phyloP scores from a whole-genome alignment of 2,113 vertebrate genomes.

The Pantherophis guttatus region DNA sequence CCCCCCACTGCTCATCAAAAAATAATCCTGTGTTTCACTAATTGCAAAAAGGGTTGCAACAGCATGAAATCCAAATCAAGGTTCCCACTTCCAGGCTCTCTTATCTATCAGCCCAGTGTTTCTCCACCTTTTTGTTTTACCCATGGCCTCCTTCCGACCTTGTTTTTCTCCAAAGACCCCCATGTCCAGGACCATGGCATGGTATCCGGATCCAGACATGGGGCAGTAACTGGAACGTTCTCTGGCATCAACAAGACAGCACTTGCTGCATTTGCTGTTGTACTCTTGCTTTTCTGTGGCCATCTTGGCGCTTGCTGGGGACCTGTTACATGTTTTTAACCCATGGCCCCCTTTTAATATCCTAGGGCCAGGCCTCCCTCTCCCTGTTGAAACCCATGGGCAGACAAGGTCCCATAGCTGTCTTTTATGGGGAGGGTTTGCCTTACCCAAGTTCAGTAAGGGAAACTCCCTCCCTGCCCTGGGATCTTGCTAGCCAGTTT shows the following conservation, averaged over 20 bases:
- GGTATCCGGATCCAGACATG: neutral
- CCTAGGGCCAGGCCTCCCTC: neutral
- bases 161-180: neutral
- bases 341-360: neutral
- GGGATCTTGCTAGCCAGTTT: neutral
- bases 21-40: neutral
- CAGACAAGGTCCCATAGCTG: neutral
- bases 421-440: neutral
- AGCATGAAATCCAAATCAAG: neutral
- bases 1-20: neutral
- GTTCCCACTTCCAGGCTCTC: neutral
- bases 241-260: neutral
- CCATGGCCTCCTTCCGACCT: neutral
- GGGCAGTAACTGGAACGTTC: neutral
- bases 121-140: neutral
- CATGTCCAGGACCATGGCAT: neutral
- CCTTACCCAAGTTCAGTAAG: neutral
- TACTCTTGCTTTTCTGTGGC: neutral
- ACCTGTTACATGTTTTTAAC: neutral
- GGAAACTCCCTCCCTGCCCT: neutral
- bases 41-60: neutral
- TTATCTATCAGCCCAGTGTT: neutral
- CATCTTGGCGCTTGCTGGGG: neutral
- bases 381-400: neutral
- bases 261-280: neutral